A percentile compares a stretch with the other conserved stretches of the same genome.
Conservation (phyloP, 2,113 vertebrate species). For the Ceuthmochares aereus region DNA sequence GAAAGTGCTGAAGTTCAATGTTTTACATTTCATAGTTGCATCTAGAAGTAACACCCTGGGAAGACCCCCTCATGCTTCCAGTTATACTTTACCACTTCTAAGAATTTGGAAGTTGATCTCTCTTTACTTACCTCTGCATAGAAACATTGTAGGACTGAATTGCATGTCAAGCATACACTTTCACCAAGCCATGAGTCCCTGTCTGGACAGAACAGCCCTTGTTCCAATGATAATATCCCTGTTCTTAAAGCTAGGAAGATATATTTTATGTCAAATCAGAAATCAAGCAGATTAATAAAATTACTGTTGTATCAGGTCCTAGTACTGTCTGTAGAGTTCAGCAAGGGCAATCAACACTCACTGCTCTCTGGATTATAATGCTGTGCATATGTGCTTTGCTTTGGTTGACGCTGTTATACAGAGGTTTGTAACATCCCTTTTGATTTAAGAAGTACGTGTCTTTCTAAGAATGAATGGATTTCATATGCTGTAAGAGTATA, state of each 20-base stretch:
- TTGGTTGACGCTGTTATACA: not conserved
- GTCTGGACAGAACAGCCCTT: not conserved
- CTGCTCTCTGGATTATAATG: not conserved
- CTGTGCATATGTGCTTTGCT: not conserved
- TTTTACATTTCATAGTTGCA: not conserved
- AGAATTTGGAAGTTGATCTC: not conserved
- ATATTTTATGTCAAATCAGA: not conserved
- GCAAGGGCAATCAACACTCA: not conserved
- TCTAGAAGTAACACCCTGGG: not conserved
- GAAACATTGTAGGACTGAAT: not conserved
- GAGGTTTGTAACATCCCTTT: not conserved
- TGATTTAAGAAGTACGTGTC: conserved; percentile 46
- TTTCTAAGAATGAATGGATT: conserved; percentile 43
- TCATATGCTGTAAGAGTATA: conserved; percentile 14
- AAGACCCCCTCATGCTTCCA: not conserved
- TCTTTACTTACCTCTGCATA: not conserved
- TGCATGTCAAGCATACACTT: not conserved
- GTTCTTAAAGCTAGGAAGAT: not conserved
- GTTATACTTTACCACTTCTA: not conserved
- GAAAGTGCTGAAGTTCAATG: not conserved
- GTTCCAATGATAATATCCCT: not conserved
- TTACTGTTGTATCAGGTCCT: not conserved
- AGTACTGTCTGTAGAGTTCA: not conserved
- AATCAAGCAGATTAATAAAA: conserved; percentile 8
- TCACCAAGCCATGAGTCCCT: not conserved